Evolutionary conservation across 2,797 vertebrate species (phyloP).

Genomic region (Setipinna tenuifilis): DNA sequence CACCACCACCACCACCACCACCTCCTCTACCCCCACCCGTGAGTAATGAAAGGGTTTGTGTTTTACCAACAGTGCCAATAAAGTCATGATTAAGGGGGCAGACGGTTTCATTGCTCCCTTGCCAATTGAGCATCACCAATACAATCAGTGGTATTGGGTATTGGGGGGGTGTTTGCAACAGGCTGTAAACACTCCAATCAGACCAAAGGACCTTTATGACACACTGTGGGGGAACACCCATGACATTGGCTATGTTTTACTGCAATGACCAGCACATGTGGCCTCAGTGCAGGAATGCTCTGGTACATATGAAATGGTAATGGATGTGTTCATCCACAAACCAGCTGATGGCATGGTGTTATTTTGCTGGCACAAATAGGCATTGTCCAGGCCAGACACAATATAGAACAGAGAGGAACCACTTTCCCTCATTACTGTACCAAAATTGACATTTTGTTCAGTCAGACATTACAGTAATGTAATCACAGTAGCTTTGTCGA

Average conservation of each 20-base stretch:
- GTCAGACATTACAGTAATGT: too few relatives aligned
- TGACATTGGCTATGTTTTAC: not conserved
- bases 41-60: not conserved
- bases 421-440: not conserved
- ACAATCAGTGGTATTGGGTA: slow-evolving; percentile 41
- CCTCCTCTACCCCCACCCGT: not conserved
- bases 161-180: not conserved
- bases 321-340: not conserved
- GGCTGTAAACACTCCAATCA: slow-evolving; percentile 24
- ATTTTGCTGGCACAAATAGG: not conserved
- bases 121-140: slow-evolving; percentile 37
- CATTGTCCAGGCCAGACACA: not conserved
- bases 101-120: slow-evolving; percentile 30
- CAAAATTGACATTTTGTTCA: too few relatives aligned
- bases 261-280: slow-evolving; percentile 13
- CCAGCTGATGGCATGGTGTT: not conserved
- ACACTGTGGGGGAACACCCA: not conserved
- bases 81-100: slow-evolving; percentile 32
- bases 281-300: not conserved
- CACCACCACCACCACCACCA: not conserved
- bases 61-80: slow-evolving; percentile 28
- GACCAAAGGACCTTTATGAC: slow-evolving; percentile 32
- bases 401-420: not conserved
- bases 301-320: not conserved
- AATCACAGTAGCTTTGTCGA: too few relatives aligned